phyloP scores from a whole-genome alignment of 2,888 invertebrate genomes.

The Trachelus troglodyta region DNA sequence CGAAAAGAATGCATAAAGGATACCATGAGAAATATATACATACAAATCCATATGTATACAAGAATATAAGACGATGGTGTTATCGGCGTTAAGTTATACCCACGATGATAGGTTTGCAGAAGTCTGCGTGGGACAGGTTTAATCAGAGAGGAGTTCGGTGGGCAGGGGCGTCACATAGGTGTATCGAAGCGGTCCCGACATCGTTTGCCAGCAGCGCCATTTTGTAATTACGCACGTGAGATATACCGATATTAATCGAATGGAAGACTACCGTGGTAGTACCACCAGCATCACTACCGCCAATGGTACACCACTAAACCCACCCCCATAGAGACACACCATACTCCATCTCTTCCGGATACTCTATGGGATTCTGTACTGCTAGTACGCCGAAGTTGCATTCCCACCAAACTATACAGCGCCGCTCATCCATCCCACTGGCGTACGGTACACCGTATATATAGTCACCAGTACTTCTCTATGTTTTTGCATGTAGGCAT shows the following conservation, averaged over 20 bases:
- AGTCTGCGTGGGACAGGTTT: background rate
- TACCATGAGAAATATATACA: background rate
- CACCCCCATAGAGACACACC: background rate
- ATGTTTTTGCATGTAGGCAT: background rate
- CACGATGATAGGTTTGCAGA: background rate
- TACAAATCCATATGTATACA: background rate
- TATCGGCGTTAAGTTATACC: background rate
- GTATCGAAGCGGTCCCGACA: constrained; percentile 19
- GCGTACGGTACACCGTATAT: background rate
- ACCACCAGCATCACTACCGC: background rate
- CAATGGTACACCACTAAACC: background rate
- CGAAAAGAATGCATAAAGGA: background rate
- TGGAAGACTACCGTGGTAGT: background rate
- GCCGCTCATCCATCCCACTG: background rate
- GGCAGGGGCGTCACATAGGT: constrained; percentile 8
- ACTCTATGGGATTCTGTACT: background rate
- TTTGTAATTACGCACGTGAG: constrained; percentile 45
- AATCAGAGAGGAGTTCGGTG: constrained; percentile 10
- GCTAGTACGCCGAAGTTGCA: background rate
- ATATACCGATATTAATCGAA: constrained; percentile 47
- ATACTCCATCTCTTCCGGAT: background rate
- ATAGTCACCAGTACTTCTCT: background rate
- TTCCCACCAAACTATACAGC: background rate
- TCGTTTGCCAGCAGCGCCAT: constrained; percentile 36
- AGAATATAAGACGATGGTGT: background rate